Conservation (phyloP, 2,888 invertebrate genomes). For the Drosophila kokeensis region DNA sequence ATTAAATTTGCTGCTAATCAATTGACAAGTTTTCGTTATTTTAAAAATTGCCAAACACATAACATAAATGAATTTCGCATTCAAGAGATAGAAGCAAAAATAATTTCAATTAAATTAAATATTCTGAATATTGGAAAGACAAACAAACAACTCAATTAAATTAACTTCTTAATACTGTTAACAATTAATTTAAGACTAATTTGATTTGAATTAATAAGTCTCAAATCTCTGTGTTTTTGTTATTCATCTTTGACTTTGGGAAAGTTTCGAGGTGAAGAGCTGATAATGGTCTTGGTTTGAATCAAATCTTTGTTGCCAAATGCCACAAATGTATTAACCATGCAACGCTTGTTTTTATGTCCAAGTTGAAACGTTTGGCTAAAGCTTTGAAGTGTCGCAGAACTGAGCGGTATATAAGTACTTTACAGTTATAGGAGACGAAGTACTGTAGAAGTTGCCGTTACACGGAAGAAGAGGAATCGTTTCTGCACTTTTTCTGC, state of each 20-base stretch:
- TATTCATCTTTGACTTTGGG: neutral
- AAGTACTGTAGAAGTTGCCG: neutral
- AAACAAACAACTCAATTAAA: neutral
- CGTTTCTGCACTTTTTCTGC: neutral
- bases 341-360: neutral
- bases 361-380: neutral
- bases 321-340: neutral
- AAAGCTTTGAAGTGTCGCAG: neutral
- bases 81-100: neutral
- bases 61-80: too few species aligned
- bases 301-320: neutral
- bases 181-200: neutral
- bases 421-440: neutral
- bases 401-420: neutral
- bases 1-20: neutral
- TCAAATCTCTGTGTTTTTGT: neutral
- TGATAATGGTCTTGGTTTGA: neutral
- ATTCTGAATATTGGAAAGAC: neutral
- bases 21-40: neutral
- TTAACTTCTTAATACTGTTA: neutral
- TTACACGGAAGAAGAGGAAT: neutral
- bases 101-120: neutral
- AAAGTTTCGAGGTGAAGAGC: neutral
- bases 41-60: neutral
- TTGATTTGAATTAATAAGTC: too few species aligned